These are phyloP conservation scores for Xerus inauris DNA, from an alignment of 2,113 vertebrate genomes.

Conservation along the genomic window DNA sequence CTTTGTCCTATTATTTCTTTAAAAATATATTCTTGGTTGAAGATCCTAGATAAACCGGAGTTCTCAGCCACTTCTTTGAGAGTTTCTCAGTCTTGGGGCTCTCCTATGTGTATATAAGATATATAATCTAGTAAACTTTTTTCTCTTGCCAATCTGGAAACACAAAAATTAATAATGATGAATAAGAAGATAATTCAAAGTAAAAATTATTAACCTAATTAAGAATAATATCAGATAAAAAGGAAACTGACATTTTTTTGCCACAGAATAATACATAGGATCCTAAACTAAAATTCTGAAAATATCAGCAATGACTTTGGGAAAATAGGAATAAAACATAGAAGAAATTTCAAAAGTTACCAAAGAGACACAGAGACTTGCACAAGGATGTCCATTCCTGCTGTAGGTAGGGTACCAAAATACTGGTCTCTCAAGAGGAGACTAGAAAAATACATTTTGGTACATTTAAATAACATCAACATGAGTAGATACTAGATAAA, in stretches of 20 bases:
- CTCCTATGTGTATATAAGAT: not conserved
- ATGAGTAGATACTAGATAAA: not conserved
- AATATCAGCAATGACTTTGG: not conserved
- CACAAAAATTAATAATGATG: not conserved
- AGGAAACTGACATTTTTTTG: not conserved
- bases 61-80: not conserved
- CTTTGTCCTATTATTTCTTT: not conserved
- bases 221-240: not conserved
- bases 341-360: not conserved
- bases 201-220: not conserved
- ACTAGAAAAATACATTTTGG: not conserved
- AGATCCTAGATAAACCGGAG: not conserved
- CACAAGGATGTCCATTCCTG: not conserved
- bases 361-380: not conserved
- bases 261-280: not conserved
- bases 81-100: not conserved
- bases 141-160: not conserved
- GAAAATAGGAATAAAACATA: not conserved
- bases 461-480: not conserved
- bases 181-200: not conserved
- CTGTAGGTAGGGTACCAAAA: not conserved
- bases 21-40: not conserved
- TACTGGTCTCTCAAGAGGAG: not conserved
- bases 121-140: not conserved
- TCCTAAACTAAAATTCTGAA: constrained; percentile 5